Conservation (phyloP, 2,113 vertebrate genomes). For the Paralichthys olivaceus region DNA sequence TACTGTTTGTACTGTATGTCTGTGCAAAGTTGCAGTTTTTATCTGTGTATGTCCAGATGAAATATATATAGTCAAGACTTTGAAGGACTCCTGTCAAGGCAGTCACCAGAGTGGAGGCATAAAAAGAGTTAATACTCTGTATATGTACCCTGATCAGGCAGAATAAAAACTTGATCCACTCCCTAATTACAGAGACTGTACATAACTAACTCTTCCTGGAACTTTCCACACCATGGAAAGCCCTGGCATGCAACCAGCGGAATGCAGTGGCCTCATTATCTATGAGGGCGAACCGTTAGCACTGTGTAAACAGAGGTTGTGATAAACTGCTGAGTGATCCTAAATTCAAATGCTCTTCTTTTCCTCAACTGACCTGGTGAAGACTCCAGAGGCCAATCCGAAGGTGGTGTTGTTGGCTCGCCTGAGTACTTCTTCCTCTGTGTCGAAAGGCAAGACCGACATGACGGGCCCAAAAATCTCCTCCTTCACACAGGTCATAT, state of each 20-base stretch:
- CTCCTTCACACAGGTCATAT: conserved; percentile 95
- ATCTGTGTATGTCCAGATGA: too few species aligned
- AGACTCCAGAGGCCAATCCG: conserved; percentile 94
- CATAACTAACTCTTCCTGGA: background rate
- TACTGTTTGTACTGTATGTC: too few species aligned
- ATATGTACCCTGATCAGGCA: background rate
- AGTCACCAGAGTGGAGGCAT: background rate
- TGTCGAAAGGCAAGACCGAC: conserved; percentile 94
- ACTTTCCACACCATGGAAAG: background rate
- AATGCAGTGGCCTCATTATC: background rate
- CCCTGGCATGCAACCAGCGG: background rate
- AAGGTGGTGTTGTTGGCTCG: conserved; percentile 92
- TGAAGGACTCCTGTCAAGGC: background rate
- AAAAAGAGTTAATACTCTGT: background rate
- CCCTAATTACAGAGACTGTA: background rate
- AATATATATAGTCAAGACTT: too few species aligned
- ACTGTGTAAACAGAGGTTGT: background rate
- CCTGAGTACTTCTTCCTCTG: conserved; percentile 90
- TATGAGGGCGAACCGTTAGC: background rate
- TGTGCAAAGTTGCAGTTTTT: too few species aligned
- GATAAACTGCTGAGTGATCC: background rate
- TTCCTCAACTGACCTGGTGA: conserved; percentile 87
- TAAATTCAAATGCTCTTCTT: background rate
- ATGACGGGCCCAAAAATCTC: conserved; percentile 99
- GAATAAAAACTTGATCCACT: background rate